Evolutionary conservation across 2,888 invertebrate genomes (phyloP).

Genomic region (Stenodema calcarata): DNA sequence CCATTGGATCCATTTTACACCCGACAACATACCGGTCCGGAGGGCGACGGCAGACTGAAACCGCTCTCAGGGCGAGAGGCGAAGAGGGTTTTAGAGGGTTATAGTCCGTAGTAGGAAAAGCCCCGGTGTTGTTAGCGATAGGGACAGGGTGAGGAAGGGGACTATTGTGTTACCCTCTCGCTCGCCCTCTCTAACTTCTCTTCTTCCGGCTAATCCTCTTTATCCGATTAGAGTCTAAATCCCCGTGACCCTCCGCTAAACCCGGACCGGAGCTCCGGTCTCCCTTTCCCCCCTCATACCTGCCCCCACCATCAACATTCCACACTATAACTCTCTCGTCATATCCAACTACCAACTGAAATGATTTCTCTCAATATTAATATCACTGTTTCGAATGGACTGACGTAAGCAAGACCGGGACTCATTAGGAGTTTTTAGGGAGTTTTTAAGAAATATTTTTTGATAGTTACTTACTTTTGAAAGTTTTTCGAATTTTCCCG

Average conservation of each 20-base stretch:
- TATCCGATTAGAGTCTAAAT: conserved; percentile 43
- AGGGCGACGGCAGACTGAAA: conserved; percentile 19
- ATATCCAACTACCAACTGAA: not conserved
- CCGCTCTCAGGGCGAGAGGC: not conserved
- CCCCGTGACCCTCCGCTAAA: conserved; percentile 44
- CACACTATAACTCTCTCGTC: not conserved
- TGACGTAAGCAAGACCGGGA: too few species aligned
- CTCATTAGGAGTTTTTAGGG: too few species aligned
- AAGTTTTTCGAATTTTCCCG: too few species aligned
- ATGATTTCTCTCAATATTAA: not conserved
- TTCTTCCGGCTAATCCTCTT: conserved; percentile 42
- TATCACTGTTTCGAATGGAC: not conserved
- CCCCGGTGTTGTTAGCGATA: conserved; percentile 8
- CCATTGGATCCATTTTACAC: not conserved
- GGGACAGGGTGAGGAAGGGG: not conserved
- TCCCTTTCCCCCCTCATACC: not conserved
- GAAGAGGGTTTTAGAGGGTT: not conserved
- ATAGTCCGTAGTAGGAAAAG: not conserved
- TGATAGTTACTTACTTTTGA: too few species aligned
- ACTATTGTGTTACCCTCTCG: conserved; percentile 21
- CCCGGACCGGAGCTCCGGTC: not conserved
- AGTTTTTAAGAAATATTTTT: too few species aligned
- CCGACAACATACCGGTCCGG: conserved; percentile 11
- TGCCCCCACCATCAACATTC: not conserved
- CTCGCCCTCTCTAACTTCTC: not conserved